A percentile compares a stretch with the other conserved stretches of the same genome.
phyloP scores from a whole-genome alignment of 1,140 invertebrate species.

The Papilio aristodemus region DNA sequence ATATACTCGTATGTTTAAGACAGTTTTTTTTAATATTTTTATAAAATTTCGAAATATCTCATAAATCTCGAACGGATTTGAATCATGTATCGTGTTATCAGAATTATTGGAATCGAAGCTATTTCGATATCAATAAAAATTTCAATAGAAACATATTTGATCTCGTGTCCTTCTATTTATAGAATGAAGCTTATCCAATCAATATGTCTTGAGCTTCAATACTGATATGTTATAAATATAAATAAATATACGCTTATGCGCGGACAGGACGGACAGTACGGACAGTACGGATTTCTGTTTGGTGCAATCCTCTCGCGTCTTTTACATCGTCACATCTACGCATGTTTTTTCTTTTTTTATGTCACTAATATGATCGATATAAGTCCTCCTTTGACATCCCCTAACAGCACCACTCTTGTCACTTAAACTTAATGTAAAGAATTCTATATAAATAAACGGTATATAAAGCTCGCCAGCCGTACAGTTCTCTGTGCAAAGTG shows the following conservation, averaged over 20 bases:
- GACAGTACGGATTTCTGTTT: no score
- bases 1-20: neutral
- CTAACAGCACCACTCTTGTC: no score
- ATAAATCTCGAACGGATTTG: constrained; percentile 21
- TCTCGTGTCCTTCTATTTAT: neutral
- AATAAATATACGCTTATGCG: no score
- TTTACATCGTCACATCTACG: no score
- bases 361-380: no score
- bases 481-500: constrained; percentile 54
- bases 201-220: neutral
- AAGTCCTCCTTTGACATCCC: no score
- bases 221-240: no score
- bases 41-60: constrained; percentile 24
- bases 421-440: neutral
- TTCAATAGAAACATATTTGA: constrained; percentile 11
- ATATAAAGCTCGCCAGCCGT: constrained; percentile 37
- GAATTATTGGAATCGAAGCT: constrained; percentile 23
- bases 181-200: neutral
- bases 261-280: no score
- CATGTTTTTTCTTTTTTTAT: no score
- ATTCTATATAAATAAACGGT: neutral
- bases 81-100: constrained; percentile 31
- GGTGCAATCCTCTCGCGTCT: no score
- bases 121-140: constrained; percentile 24
- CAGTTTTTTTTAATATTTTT: constrained; percentile 6